phyloP scores from a whole-genome alignment of 1,140 invertebrate genomes.

The Aethina tumida region DNA sequence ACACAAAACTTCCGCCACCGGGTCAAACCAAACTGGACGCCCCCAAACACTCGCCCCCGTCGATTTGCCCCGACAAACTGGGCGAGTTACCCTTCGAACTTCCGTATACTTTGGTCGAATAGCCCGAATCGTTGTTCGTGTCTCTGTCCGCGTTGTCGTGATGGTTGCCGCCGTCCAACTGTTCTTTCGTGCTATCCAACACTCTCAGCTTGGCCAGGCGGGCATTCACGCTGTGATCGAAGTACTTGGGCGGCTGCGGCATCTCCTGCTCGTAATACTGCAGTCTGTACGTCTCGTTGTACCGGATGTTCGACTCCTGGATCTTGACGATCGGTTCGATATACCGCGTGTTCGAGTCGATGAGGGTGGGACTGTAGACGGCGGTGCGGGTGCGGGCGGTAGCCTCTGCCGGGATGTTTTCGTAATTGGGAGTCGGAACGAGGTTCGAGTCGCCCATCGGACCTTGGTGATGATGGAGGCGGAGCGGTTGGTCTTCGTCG shows the following conservation, averaged over 20 bases:
- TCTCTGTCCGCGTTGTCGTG: constrained; percentile 43
- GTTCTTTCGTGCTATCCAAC: constrained; percentile 25
- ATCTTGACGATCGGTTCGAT: constrained; percentile 31
- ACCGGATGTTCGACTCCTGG: constrained; percentile 21
- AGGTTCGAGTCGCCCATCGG: constrained; percentile 44
- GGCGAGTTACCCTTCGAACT: constrained; percentile 68
- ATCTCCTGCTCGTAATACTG: constrained; percentile 19
- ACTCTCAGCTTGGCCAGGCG: constrained; percentile 29
- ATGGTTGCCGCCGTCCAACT: constrained; percentile 19
- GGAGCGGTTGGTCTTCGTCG: constrained; percentile 44
- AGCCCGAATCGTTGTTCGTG: constrained; percentile 67
- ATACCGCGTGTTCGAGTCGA: constrained; percentile 22
- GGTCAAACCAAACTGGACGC: constrained; percentile 34
- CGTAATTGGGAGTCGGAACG: constrained; percentile 38
- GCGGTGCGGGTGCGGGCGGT: constrained; percentile 37
- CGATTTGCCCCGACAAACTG: constrained; percentile 54
- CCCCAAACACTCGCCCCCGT: constrained; percentile 28
- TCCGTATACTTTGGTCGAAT: constrained; percentile 66
- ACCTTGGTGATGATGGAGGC: constrained; percentile 39
- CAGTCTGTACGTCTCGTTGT: constrained; percentile 17
- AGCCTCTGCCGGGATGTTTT: constrained; percentile 41
- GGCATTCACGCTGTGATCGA: constrained; percentile 21
- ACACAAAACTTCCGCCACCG: too few species aligned
- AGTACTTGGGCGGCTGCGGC: constrained; percentile 12
- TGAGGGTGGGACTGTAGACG: constrained; percentile 30